Percentiles rank a stretch among this genome's conserved stretches.
Evolutionary conservation across 2,888 invertebrate species (phyloP).

Genomic region (Philhelius pedissequus): DNA sequence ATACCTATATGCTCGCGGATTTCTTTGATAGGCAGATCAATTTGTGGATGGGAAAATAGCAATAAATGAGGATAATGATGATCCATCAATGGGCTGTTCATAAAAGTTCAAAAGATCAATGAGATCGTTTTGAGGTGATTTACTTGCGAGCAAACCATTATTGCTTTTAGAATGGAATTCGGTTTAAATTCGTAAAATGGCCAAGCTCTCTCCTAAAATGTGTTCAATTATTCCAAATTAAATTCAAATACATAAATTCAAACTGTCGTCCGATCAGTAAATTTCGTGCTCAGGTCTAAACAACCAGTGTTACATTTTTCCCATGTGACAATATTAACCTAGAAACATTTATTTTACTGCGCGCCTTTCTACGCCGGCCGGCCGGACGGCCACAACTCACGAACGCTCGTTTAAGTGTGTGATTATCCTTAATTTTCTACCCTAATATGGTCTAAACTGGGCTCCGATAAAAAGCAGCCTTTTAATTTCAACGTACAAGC

Average conservation of each 20-base stretch:
- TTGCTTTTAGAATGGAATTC: background rate
- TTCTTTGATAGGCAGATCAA: slow-evolving; percentile 18
- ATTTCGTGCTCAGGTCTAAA: background rate
- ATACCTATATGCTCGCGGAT: slow-evolving; percentile 10
- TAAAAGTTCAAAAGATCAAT: slow-evolving; percentile 35
- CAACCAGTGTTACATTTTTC: slow-evolving; percentile 15
- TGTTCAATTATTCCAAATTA: background rate
- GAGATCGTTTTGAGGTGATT: slow-evolving; percentile 4
- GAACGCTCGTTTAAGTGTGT: slow-evolving; percentile 53
- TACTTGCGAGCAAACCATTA: background rate
- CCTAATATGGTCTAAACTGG: slow-evolving; percentile 41
- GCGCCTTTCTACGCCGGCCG: no score
- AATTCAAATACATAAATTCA: slow-evolving; percentile 4
- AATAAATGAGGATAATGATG: slow-evolving; percentile 25
- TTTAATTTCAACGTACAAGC: slow-evolving; percentile 42
- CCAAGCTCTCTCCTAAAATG: background rate
- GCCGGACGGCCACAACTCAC: slow-evolving; percentile 35
- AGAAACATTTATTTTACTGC: slow-evolving; percentile 1
- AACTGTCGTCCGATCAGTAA: background rate
- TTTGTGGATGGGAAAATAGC: slow-evolving; percentile 25
- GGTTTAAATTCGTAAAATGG: background rate
- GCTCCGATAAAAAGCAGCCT: slow-evolving; percentile 41
- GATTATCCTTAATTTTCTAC: slow-evolving; percentile 51
- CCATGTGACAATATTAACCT: slow-evolving; percentile 32
- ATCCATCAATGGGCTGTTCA: slow-evolving; percentile 9